These are phyloP conservation scores for Amaurobius ferox DNA, from an alignment of 2,888 invertebrate species.

Conservation along the genomic window DNA sequence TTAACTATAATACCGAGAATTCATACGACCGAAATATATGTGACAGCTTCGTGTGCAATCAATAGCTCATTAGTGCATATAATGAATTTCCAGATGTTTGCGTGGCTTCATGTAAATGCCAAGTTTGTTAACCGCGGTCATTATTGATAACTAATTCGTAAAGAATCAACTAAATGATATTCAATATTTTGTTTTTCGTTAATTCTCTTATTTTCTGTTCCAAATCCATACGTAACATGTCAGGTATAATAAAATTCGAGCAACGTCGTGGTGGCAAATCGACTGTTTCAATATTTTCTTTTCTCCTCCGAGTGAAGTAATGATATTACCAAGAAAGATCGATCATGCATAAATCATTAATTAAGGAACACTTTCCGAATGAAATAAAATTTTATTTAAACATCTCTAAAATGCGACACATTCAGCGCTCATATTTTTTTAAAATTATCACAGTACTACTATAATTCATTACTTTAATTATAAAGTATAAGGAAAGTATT, in stretches of 20 bases:
- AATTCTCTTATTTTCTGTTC: not conserved
- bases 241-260: not conserved
- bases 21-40: not conserved
- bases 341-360: too few relatives aligned
- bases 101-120: not conserved
- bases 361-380: too few relatives aligned
- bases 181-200: conserved; percentile 4
- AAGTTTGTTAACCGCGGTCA: not conserved
- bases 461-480: too few relatives aligned
- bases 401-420: too few relatives aligned
- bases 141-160: conserved; percentile 12
- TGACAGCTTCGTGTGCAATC: not conserved
- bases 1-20: not conserved
- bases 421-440: too few relatives aligned
- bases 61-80: not conserved
- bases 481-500: too few relatives aligned
- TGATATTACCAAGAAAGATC: too few relatives aligned
- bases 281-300: too few relatives aligned
- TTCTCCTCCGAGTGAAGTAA: too few relatives aligned
- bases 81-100: conserved; percentile 6
- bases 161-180: conserved; percentile 9
- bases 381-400: too few relatives aligned
- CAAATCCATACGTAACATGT: not conserved
- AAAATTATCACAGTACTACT: too few relatives aligned
- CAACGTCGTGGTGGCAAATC: too few relatives aligned